A percentile compares a stretch with the other conserved stretches of the same genome.
Conservation (phyloP, 2,888 invertebrate species). For the Odontothrips loti region DNA sequence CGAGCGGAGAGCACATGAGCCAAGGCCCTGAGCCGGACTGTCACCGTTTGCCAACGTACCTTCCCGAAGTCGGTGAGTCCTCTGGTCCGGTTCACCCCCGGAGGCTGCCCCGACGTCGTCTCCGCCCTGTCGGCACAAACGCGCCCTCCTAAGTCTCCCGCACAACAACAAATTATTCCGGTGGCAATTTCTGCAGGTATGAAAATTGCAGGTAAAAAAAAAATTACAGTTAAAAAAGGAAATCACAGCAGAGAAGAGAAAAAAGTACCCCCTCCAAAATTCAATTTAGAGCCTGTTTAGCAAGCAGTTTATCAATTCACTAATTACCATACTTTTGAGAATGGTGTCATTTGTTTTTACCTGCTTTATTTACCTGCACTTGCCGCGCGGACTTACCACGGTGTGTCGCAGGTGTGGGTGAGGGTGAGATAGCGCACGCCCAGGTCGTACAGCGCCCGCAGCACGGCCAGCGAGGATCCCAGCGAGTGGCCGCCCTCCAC, state of each 20-base stretch:
- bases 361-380: no score
- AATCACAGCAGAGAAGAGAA: background rate
- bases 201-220: no score
- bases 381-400: conserved; percentile 59
- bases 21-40: background rate
- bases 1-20: background rate
- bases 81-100: conserved; percentile 37
- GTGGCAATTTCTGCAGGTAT: no score
- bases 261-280: background rate
- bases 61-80: conserved; percentile 54
- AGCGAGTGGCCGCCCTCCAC: conserved; percentile 77
- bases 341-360: no score
- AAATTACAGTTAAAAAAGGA: background rate
- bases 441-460: conserved; percentile 69
- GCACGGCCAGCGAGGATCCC: conserved; percentile 67
- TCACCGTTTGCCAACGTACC: conserved; percentile 43
- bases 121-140: conserved; percentile 3
- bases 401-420: conserved; percentile 74
- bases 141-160: no score
- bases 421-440: conserved; percentile 74
- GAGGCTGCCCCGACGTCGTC: conserved; percentile 1
- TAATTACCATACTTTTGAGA: no score
- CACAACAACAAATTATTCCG: background rate
- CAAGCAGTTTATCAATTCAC: no score
- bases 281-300: no score